A percentile compares a stretch with the other conserved stretches of the same genome.
These are phyloP conservation scores for Lymantria dispar DNA, from an alignment of 2,888 invertebrate genomes.

Conservation along the genomic window DNA sequence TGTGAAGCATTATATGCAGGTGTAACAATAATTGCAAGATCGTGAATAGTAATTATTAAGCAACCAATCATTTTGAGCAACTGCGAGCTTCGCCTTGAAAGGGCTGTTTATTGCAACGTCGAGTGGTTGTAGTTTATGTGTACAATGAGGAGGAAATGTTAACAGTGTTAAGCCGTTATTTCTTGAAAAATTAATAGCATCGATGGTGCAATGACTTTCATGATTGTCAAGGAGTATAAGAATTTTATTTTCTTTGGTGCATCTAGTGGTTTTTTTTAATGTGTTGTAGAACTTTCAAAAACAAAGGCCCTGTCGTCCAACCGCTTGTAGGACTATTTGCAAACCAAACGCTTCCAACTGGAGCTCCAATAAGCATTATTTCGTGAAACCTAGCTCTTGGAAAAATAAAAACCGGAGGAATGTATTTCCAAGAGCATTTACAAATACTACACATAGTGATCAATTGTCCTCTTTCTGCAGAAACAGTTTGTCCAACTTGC, in stretches of 20 bases:
- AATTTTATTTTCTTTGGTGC: slow-evolving; percentile 19
- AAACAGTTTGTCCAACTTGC: background rate
- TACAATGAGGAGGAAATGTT: slow-evolving; percentile 17
- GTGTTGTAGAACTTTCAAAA: slow-evolving; percentile 31
- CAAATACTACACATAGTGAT: slow-evolving; percentile 28
- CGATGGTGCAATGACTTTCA: slow-evolving; percentile 15
- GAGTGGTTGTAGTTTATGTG: slow-evolving; percentile 16
- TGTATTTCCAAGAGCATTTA: slow-evolving; percentile 28
- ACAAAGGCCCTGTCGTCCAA: slow-evolving; percentile 40
- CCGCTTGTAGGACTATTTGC: slow-evolving; percentile 35
- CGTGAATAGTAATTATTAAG: slow-evolving; percentile 16
- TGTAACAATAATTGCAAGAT: slow-evolving; percentile 15
- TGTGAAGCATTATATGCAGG: slow-evolving; percentile 15
- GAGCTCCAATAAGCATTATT: background rate
- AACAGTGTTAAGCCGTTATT: slow-evolving; percentile 11
- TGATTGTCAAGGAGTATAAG: slow-evolving; percentile 16
- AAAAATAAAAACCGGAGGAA: slow-evolving; percentile 32
- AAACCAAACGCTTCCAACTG: slow-evolving; percentile 25
- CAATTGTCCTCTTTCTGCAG: background rate
- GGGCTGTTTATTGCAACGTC: slow-evolving; percentile 16
- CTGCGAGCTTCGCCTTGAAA: slow-evolving; percentile 11
- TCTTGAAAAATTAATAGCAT: slow-evolving; percentile 14
- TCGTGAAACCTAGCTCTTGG: slow-evolving; percentile 7
- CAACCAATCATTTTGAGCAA: slow-evolving; percentile 16
- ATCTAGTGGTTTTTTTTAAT: slow-evolving; percentile 18